phyloP scores from a whole-genome alignment of 2,888 invertebrate species.

The Pseudolycoriella hygida region DNA sequence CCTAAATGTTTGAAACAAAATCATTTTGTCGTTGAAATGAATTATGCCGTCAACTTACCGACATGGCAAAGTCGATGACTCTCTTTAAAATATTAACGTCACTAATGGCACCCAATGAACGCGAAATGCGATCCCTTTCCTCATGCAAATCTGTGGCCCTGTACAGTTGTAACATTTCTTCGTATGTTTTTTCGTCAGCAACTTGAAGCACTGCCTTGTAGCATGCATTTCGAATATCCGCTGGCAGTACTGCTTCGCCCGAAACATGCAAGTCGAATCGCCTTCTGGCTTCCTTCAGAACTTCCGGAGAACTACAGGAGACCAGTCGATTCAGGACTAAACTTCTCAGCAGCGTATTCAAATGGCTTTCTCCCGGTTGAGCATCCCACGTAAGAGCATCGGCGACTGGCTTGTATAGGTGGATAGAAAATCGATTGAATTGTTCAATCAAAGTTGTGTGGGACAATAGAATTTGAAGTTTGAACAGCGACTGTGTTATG shows the following conservation, averaged over 20 bases:
- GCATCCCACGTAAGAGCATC: conserved; percentile 72
- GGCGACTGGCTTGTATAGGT: conserved; percentile 54
- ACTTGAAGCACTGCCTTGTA: conserved; percentile 66
- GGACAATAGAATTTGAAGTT: conserved; percentile 56
- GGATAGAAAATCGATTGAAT: conserved; percentile 56
- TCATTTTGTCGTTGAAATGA: background rate
- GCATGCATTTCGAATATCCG: conserved; percentile 75
- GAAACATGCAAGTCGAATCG: conserved; percentile 48
- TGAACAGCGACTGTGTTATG: conserved; percentile 60
- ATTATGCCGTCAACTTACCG: conserved; percentile 33
- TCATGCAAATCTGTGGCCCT: conserved; percentile 76
- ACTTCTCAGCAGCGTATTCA: conserved; percentile 70
- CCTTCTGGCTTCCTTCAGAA: conserved; percentile 56
- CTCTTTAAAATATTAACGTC: conserved; percentile 51
- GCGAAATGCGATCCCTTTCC: conserved; percentile 79
- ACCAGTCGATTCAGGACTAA: conserved; percentile 70
- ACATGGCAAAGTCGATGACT: conserved; percentile 66
- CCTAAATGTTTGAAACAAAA: conserved; percentile 30
- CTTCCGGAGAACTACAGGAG: conserved; percentile 58
- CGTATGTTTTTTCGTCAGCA: conserved; percentile 51
- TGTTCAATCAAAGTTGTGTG: conserved; percentile 58
- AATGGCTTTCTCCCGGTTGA: conserved; percentile 63
- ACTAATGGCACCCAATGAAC: conserved; percentile 64
- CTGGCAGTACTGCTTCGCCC: conserved; percentile 44
- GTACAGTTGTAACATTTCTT: conserved; percentile 64